Conservation (phyloP, 2,797 vertebrate species). For the Triplophysa yarkandensis region DNA sequence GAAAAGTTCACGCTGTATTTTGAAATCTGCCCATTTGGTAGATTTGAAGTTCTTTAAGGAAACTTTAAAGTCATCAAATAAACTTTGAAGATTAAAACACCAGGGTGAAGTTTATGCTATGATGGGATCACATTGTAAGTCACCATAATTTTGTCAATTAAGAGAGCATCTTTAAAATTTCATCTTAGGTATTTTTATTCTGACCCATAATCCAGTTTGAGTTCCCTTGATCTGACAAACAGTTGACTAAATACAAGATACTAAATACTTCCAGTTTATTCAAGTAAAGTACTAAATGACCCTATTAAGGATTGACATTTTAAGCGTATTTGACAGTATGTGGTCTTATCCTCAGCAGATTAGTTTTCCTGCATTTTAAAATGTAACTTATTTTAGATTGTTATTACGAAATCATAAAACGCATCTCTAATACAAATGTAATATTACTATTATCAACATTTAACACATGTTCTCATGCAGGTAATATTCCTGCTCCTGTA, state of each 20-base stretch:
- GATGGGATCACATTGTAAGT: slow-evolving; percentile 21
- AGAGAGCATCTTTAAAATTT: slow-evolving; percentile 9
- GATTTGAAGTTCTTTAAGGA: neutral
- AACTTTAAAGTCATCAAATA: slow-evolving; percentile 9
- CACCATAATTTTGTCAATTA: slow-evolving; percentile 24
- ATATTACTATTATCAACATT: neutral
- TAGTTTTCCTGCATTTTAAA: neutral
- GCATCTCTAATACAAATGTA: neutral
- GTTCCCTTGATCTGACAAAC: slow-evolving; percentile 16
- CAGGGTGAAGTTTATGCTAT: slow-evolving; percentile 26
- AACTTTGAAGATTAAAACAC: slow-evolving; percentile 45
- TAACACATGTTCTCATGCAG: neutral
- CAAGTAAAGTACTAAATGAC: slow-evolving; percentile 1
- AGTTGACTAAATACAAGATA: slow-evolving; percentile 19
- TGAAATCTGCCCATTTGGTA: neutral
- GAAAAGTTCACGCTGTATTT: neutral
- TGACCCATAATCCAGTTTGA: slow-evolving; percentile 25
- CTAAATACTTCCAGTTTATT: slow-evolving; percentile 14
- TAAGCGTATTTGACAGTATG: neutral
- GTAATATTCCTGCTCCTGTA: neutral
- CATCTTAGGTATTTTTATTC: slow-evolving; percentile 17
- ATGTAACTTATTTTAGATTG: too few species aligned
- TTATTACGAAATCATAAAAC: too few species aligned
- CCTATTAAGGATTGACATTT: neutral
- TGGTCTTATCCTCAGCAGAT: slow-evolving; percentile 1